These are phyloP conservation scores for Mastomys coucha DNA, from an alignment of 2,113 vertebrate genomes.

Conservation along the genomic window DNA sequence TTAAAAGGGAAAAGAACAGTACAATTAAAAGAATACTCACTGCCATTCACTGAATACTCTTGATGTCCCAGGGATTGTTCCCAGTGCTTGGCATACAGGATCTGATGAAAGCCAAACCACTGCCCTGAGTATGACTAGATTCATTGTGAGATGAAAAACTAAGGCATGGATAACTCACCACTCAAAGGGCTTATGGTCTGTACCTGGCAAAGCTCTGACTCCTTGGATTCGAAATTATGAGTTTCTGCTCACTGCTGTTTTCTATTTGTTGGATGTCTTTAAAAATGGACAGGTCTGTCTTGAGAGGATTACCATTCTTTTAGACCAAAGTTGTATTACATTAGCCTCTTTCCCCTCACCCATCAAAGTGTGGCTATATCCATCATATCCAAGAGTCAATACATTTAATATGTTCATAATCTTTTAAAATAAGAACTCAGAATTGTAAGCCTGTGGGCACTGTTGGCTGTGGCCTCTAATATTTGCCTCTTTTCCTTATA, in stretches of 20 bases:
- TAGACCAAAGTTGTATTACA: neutral
- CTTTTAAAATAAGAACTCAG: neutral
- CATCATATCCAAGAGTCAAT: neutral
- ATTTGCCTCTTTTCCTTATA: neutral
- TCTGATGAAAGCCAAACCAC: neutral
- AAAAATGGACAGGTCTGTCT: neutral
- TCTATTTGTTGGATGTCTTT: neutral
- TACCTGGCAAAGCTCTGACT: neutral
- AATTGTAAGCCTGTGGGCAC: neutral
- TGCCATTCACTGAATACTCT: neutral
- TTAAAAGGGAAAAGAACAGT: neutral
- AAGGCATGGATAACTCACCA: neutral
- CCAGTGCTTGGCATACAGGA: neutral
- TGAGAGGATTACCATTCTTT: neutral
- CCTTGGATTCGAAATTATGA: neutral
- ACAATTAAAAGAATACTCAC: conserved; percentile 38
- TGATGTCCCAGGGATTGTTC: neutral
- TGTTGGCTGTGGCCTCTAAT: neutral
- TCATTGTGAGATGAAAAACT: neutral
- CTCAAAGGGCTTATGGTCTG: neutral
- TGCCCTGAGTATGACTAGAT: neutral
- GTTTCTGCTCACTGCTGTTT: neutral
- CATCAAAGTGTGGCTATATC: neutral
- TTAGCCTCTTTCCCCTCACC: neutral
- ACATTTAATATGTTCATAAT: neutral